Percentiles rank a stretch among this genome's conserved stretches.
phyloP scores from a whole-genome alignment of 1,140 invertebrate genomes.

The Rhagoletis pomonella region DNA sequence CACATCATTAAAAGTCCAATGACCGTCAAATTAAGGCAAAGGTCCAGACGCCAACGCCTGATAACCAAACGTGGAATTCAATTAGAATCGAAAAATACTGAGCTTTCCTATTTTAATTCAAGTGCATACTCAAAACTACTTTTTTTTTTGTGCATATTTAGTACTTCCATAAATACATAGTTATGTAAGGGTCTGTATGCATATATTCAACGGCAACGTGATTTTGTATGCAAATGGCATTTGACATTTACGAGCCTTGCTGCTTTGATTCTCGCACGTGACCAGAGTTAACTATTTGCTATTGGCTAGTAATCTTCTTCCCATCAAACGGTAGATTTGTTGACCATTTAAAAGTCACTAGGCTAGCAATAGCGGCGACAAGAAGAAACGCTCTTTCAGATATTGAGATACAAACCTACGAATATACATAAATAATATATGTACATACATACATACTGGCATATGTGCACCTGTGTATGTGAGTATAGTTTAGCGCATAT shows the following conservation, averaged over 20 bases:
- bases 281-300: not conserved
- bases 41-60: not conserved
- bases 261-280: slow-evolving; percentile 41
- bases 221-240: slow-evolving; percentile 31
- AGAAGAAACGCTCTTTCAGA: not conserved
- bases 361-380: slow-evolving; percentile 31
- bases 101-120: not conserved
- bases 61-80: not conserved
- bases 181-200: not conserved
- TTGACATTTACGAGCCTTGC: slow-evolving; percentile 43
- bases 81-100: not conserved
- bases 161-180: not conserved
- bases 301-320: not conserved
- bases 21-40: slow-evolving; percentile 13
- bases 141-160: not conserved
- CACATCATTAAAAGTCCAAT: slow-evolving; percentile 12
- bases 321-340: slow-evolving; percentile 45
- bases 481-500: not conserved
- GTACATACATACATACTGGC: not conserved
- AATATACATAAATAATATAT: no score
- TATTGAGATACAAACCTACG: not conserved
- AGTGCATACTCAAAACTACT: not conserved
- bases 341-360: slow-evolving; percentile 28
- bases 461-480: not conserved
- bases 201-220: slow-evolving; percentile 20